These are phyloP conservation scores for Agriopis aurantiaria DNA, from an alignment of 2,888 invertebrate species.

Conservation along the genomic window DNA sequence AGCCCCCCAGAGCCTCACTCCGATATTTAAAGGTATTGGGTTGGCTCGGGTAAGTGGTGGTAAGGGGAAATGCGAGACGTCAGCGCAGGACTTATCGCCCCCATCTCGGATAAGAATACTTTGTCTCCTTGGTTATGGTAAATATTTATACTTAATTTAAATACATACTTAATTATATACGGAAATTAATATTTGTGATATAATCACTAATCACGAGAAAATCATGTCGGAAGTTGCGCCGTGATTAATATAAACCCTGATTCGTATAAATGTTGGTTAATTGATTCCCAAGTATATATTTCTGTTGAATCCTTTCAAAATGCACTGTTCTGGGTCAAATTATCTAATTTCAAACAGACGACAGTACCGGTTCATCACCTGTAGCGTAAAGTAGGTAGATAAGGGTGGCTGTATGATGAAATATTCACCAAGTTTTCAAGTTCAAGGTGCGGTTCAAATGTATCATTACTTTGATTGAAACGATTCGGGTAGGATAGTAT, in stretches of 20 bases:
- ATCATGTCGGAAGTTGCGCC: not conserved
- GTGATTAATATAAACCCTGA: not conserved
- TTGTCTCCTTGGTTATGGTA: too few relatives aligned
- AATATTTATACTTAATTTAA: too few relatives aligned
- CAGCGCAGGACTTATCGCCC: too few relatives aligned
- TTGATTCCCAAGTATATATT: not conserved
- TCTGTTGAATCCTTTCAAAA: not conserved
- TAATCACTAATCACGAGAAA: not conserved
- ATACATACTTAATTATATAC: not conserved
- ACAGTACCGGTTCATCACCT: not conserved
- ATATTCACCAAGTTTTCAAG: conserved; percentile 13
- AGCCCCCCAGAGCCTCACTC: too few relatives aligned
- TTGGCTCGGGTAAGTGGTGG: too few relatives aligned
- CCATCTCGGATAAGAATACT: too few relatives aligned
- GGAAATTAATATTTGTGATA: not conserved
- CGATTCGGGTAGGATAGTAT: not conserved
- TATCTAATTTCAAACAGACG: not conserved
- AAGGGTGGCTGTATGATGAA: conserved; percentile 21
- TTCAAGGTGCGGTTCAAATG: not conserved
- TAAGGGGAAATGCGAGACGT: too few relatives aligned
- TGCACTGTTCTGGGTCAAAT: not conserved
- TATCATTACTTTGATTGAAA: conserved; percentile 5
- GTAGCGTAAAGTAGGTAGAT: conserved; percentile 1
- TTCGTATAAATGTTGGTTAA: not conserved
- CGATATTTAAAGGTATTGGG: too few relatives aligned